Base-by-base conservation (phyloP, 2,888 invertebrate genomes). In the Aproaerema taeniolella region DNA sequence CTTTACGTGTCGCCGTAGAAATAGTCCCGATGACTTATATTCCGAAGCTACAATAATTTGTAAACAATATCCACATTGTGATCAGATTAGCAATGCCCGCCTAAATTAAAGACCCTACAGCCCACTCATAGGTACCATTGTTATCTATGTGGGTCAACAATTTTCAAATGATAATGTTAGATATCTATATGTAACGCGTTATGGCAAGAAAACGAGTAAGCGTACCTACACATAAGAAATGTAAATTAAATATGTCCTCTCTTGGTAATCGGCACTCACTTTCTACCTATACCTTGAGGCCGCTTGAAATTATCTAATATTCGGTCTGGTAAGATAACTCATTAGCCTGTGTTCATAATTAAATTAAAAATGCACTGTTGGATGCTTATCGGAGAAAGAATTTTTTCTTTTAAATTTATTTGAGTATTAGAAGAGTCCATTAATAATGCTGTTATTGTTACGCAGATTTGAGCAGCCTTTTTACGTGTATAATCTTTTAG, bases 21-120 rank as follows among this genome's bases (percentile, higher is more conserved):
- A 83, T 83, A 85, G 79, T 80, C 52, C 51, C 66, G 69, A 70
- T 81, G 75, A 78, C 67, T 71, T 71, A 73, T 65, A 71, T 62
- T 63, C 52, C 47, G 56, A 67, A 75, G 68, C 69, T 67, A 50
- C n/a, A 47, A 57, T 61, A 56, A 68, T 58, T 65, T 63, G 65
- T 71, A 71, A 76, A 73, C 68, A 76, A 69, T n/a, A n/a, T 72
- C 60, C 54, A 57, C 46, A 53, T n/a, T n/a, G 42, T 50, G n/a
- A 55, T 59, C 52, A 47, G 53, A 61, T 37, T 39, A 37, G 37
- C 28, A 11, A 28, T 36, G 13, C 33, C 13, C 35, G 5, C n/a
- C 16, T 16, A 28, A 8, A 25, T 34, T 15, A 34, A 39, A 16
- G 40, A 30, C 20, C 32, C 39, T 37, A 39, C 32, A 13, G n/a